Evolutionary conservation across 1,140 invertebrate genomes (phyloP).

Genomic region (Manduca sexta): DNA sequence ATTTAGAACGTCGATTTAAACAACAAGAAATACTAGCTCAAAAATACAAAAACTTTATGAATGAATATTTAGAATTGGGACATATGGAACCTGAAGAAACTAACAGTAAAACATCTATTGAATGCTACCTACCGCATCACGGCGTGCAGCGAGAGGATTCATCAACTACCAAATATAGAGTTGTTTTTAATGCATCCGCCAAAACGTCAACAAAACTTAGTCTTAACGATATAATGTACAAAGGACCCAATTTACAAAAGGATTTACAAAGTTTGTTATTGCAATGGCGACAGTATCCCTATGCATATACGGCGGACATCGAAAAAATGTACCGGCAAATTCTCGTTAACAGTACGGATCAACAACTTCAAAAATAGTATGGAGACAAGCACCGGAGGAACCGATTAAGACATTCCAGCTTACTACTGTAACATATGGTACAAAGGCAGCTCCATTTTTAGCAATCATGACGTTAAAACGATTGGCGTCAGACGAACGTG

Average conservation of each 20-base stretch:
- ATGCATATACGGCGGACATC: conserved; percentile 27
- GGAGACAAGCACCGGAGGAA: conserved; percentile 7
- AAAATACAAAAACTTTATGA: conserved; percentile 13
- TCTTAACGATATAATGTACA: conserved; percentile 44
- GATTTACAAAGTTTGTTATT: conserved; percentile 27
- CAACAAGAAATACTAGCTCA: conserved; percentile 8
- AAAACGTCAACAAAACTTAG: conserved; percentile 33
- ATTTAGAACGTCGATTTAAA: conserved; percentile 14
- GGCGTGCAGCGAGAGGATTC: conserved; percentile 2
- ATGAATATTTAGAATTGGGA: conserved; percentile 1
- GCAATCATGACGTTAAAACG: conserved; percentile 3
- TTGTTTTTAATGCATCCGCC: conserved; percentile 54
- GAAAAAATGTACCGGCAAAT: conserved; percentile 35
- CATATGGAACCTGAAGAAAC: not conserved
- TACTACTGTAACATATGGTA: conserved; percentile 3
- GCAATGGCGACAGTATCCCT: conserved; percentile 26
- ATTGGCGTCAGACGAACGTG: not conserved
- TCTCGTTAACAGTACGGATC: conserved; percentile 6
- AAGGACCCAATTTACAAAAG: conserved; percentile 50
- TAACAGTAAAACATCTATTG: not conserved
- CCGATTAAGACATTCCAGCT: not conserved
- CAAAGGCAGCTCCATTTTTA: conserved; percentile 1
- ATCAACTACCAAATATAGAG: conserved; percentile 41
- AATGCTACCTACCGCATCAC: conserved; percentile 15
- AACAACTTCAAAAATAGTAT: conserved; percentile 10